A percentile compares a stretch with the other conserved stretches of the same genome.
Conservation (phyloP, 2,797 vertebrate genomes). For the Calcarius lapponicus region DNA sequence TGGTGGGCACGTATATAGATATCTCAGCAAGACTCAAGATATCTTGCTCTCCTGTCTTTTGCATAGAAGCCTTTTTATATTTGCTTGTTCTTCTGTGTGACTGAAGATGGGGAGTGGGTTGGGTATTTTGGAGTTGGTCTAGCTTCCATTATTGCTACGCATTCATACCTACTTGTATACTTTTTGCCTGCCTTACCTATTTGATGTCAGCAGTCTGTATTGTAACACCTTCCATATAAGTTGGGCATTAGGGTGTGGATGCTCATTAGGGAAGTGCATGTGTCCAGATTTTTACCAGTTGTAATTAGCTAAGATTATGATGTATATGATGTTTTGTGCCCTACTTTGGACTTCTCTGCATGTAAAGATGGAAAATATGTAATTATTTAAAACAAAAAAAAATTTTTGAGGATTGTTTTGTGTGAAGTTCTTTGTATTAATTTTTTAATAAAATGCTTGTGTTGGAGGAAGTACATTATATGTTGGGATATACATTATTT, state of each 20-base stretch:
- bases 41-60: not conserved
- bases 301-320: not conserved
- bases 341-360: not conserved
- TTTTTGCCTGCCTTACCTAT: not conserved
- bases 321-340: not conserved
- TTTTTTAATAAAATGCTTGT: not conserved
- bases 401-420: fast-evolving
- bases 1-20: fast-evolving
- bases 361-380: not conserved
- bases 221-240: not conserved
- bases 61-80: not conserved
- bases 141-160: not conserved
- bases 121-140: not conserved
- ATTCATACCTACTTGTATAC: fast-evolving
- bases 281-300: not conserved
- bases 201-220: not conserved
- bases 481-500: not conserved
- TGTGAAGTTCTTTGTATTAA: not conserved
- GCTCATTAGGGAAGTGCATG: not conserved
- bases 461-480: not conserved
- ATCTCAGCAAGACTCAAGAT: no score
- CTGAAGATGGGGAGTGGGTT: not conserved
- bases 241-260: not conserved
- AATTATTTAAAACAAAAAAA: not conserved
- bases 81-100: not conserved